Base-by-base conservation (phyloP, 2,797 vertebrate species). In the Aselliscus stoliczkanus region DNA sequence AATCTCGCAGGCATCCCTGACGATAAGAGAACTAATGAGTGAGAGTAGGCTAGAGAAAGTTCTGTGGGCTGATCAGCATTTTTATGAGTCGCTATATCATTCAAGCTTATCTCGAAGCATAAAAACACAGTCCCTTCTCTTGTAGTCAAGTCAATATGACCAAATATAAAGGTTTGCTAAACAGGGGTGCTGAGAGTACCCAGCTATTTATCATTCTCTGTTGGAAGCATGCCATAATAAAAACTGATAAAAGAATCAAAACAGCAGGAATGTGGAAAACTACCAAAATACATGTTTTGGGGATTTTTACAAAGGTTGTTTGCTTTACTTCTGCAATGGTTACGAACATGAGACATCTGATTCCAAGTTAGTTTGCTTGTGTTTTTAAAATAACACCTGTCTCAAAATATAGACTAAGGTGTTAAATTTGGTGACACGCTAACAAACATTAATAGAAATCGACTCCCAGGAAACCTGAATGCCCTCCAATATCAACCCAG, bases 361-460 rank as follows among this genome's bases (percentile, higher is more conserved):
- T 50, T 79, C 67, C 73, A 93, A 90, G 69, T 65, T 81, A 88
- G 69, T 75, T 84, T 13, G 76, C 75, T 37, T 44, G 50, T 76
- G 72, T 65, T 90, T 95, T 88, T 60, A n/a, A 83, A 93, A 90
- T 65, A 85, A 88, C 17, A 92, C 21, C 85, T 18, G 50, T 69
- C 86, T 84, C 92, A 88, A 88, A 96, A 96, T 97, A 93, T 12
- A 90, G 79, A 85, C 58, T 0, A 96, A 96, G 97, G 94, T 37
- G 56, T 95, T 54, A 65, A 87, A 62, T 92, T 56, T 76, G 52
- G 65, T 73, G 93, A 60, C 62, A 91, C 42, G 4, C 44, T 50
- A 85, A 93, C 89, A 97, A 97, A 97, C 34, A 8, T 76, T 95
- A 96, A 97, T 52, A 1, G 37, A 85, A 79, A 76, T 93, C 76